These are phyloP conservation scores for Lanius collurio DNA, from an alignment of 2,113 vertebrate species.

Conservation along the genomic window DNA sequence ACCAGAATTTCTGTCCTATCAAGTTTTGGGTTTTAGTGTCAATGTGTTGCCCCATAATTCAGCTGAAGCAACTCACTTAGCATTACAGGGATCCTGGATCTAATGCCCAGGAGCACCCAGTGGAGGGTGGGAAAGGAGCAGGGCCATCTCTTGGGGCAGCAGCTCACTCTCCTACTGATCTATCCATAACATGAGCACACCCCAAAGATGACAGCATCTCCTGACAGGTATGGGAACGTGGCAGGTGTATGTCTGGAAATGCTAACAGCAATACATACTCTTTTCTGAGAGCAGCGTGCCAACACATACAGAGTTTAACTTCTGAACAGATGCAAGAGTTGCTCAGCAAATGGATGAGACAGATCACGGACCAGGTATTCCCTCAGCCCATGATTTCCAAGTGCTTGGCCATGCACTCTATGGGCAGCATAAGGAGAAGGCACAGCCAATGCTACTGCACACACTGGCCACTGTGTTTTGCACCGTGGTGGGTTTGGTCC, in stretches of 20 bases:
- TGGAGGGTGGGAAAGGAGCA: accelerated
- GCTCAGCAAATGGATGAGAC: background rate
- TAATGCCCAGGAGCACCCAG: background rate
- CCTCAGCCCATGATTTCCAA: background rate
- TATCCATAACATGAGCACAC: accelerated
- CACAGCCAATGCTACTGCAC: background rate
- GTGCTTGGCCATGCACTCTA: background rate
- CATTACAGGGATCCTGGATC: accelerated
- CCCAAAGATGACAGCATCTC: background rate
- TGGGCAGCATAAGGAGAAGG: background rate
- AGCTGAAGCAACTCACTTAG: background rate
- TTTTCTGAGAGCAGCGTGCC: background rate
- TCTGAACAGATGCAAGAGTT: background rate
- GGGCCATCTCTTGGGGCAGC: background rate
- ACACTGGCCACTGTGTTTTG: background rate
- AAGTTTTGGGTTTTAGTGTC: background rate
- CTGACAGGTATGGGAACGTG: accelerated
- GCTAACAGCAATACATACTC: background rate
- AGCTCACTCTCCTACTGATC: background rate
- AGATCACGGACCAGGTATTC: accelerated
- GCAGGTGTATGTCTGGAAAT: background rate
- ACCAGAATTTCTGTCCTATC: background rate
- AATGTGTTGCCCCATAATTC: background rate
- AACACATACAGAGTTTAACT: background rate
- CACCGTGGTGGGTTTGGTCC: background rate